phyloP scores from a whole-genome alignment of 2,113 vertebrate genomes.

The Neotoma lepida region DNA sequence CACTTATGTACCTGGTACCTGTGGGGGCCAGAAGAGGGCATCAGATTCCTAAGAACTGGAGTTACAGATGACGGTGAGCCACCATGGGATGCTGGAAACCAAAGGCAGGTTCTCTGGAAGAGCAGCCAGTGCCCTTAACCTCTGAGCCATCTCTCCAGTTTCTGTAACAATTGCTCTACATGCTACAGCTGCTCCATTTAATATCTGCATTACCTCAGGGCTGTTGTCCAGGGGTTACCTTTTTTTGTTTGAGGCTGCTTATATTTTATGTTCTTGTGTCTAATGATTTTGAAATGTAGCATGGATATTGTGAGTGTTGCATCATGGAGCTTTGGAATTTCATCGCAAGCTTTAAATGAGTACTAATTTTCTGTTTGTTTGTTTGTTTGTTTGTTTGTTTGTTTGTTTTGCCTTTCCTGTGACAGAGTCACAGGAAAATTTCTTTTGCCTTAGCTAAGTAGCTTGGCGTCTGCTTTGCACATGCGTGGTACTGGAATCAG shows the following conservation, averaged over 20 bases:
- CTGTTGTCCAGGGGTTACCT: not conserved
- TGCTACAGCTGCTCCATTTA: not conserved
- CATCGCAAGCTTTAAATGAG: not conserved
- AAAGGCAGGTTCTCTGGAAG: not conserved
- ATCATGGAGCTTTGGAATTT: constrained; percentile 25
- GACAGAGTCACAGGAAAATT: constrained; percentile 12
- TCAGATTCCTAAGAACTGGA: not conserved
- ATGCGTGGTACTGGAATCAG: not conserved
- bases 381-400: not conserved
- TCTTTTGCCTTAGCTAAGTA: not conserved
- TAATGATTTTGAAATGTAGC: constrained; percentile 26
- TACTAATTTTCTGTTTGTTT: not conserved
- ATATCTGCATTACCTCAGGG: not conserved
- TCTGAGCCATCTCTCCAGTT: not conserved
- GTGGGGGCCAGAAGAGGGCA: not conserved
- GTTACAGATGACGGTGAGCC: not conserved
- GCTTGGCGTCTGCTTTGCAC: not conserved
- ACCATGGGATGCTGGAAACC: not conserved
- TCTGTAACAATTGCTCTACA: not conserved
- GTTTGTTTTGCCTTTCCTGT: not conserved
- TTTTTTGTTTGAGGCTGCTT: constrained; percentile 17
- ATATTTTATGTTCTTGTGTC: not conserved
- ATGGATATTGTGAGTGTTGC: not conserved
- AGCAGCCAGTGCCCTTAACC: not conserved
- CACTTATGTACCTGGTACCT: not conserved